Conservation (phyloP, 1,140 invertebrate genomes). For the Protaetia brevitarsis region DNA sequence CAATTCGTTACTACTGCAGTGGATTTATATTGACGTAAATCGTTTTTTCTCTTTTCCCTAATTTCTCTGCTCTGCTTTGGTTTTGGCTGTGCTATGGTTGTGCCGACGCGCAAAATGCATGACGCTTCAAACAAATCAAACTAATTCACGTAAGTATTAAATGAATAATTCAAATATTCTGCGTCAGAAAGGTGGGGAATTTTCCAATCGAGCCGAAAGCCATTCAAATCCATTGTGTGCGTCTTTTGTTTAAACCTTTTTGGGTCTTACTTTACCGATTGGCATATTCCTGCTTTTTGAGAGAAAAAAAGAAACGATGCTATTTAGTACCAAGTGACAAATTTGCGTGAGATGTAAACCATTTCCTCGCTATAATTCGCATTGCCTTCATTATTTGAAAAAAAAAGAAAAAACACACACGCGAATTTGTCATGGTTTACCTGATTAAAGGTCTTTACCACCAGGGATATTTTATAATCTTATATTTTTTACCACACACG, state of each 20-base stretch:
- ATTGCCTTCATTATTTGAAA: no score
- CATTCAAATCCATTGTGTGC: background rate
- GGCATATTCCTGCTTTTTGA: no score
- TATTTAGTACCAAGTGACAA: background rate
- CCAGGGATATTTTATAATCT: background rate
- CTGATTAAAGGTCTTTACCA: background rate
- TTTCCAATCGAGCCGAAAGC: background rate
- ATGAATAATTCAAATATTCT: constrained; percentile 1
- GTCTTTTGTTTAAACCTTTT: no score
- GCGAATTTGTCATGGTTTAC: background rate
- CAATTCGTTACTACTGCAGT: constrained; percentile 35
- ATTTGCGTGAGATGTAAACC: background rate
- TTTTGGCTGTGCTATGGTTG: constrained; percentile 63
- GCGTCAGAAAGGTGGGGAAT: background rate
- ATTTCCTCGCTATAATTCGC: no score
- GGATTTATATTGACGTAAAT: constrained; percentile 51
- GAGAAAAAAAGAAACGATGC: background rate
- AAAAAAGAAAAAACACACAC: background rate
- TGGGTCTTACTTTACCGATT: no score
- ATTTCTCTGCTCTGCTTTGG: constrained; percentile 74
- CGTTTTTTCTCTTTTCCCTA: constrained; percentile 66
- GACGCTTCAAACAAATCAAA: constrained; percentile 62
- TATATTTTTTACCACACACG: constrained; percentile 4
- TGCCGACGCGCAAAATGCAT: constrained; percentile 64
- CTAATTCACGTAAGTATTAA: constrained; percentile 72